Percentiles rank a stretch among this genome's conserved stretches.
These are phyloP conservation scores for Hiodon alosoides DNA, from an alignment of 2,113 vertebrate genomes.

Conservation along the genomic window DNA sequence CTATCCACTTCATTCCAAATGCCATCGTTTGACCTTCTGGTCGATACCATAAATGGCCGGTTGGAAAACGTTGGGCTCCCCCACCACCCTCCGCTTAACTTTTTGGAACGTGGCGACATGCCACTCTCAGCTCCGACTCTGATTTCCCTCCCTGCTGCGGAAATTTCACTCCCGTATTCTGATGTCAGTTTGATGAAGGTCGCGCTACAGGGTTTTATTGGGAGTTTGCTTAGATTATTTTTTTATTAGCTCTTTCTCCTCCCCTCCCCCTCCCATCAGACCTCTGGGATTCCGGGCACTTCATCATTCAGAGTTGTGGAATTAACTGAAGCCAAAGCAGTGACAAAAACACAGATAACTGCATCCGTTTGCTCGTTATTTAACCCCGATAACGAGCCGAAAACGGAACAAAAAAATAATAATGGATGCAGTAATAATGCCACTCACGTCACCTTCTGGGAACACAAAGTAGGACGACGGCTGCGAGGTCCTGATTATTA, in stretches of 20 bases:
- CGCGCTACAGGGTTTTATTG: not conserved
- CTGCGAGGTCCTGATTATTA: too few relatives aligned
- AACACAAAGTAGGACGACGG: too few relatives aligned
- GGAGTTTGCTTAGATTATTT: not conserved
- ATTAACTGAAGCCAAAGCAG: not conserved
- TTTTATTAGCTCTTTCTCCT: not conserved
- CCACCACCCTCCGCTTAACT: too few relatives aligned
- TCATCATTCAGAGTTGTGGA: not conserved
- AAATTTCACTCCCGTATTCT: not conserved
- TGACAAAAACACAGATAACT: too few relatives aligned
- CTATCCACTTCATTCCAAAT: not conserved
- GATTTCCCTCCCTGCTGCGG: not conserved
- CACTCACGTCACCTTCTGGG: too few relatives aligned
- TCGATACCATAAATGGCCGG: not conserved
- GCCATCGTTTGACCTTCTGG: not conserved
- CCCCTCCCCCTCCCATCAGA: too few relatives aligned
- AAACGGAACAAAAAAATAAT: too few relatives aligned
- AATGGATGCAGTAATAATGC: too few relatives aligned
- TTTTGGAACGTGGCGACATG: not conserved
- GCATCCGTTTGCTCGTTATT: too few relatives aligned
- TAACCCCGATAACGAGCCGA: too few relatives aligned
- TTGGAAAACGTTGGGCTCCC: too few relatives aligned
- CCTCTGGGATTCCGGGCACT: not conserved
- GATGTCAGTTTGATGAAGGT: slow-evolving; percentile 3
- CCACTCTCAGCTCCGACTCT: not conserved